Evolutionary conservation across 1,140 invertebrate species (phyloP), one percentile per base, ranked within the genome.

Genomic region (Gerris buenoi): DNA sequence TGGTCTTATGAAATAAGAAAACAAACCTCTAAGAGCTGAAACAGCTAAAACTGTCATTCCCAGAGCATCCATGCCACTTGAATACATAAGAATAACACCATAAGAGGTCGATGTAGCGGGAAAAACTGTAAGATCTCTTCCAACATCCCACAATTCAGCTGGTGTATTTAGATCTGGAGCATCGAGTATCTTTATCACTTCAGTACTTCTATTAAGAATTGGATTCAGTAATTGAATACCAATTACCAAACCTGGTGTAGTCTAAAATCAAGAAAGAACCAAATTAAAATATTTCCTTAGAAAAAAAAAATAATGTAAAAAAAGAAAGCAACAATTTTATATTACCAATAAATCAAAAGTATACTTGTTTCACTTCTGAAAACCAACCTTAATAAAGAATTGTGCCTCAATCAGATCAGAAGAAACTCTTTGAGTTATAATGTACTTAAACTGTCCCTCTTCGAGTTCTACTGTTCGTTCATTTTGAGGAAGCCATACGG

Each of bases 211-310:
- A 75, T 93, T 91, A 66, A 89, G 86, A 65, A 94, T 90, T 1
- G 91, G 91, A 80, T 93, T 95, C 1, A 96, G 73, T 5, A 92
- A 80, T 73, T 92, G 90, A 27, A 93, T 83, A 25, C 89, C 89
- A 27, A 92, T 79, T 0, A 90, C 88, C 65, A 71, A 71, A 2
- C 88, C 87, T 1, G 88, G 87, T 26, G 84, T 83, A 68, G 86
- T 88, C 79, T 84, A 80, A 22, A 85, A 72, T 26, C 29, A 67
- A 58, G 10, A 65, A 64, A 1, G 18, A 58, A 13, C 10, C 59
- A 18, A 25, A 61, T 14, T 61, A 10, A 61, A n/a, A n/a, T n/a
- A n/a, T n/a, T n/a, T n/a, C n/a, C n/a, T n/a, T n/a, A n/a, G n/a
- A n/a, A n/a, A n/a, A n/a, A n/a, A n/a, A n/a, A n/a, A n/a, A n/a